Evolutionary conservation across 2,888 invertebrate species (phyloP).

Genomic region (Incurvaria masculella): DNA sequence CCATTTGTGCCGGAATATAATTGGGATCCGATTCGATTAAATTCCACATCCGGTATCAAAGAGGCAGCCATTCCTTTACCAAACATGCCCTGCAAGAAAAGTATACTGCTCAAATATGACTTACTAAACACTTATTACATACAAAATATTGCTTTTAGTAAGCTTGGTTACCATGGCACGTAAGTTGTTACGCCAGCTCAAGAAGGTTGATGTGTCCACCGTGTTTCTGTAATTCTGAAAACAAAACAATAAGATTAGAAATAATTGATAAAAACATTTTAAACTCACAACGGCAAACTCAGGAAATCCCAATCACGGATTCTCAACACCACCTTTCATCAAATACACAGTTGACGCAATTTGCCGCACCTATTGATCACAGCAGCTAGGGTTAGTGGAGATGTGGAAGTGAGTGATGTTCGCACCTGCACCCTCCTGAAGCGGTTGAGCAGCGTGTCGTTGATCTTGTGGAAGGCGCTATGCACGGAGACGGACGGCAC

Average conservation of each 20-base stretch:
- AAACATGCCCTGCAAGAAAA: too few species aligned
- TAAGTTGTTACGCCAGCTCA: background rate
- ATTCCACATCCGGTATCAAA: constrained; percentile 41
- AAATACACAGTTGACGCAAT: too few species aligned
- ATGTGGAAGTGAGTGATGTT: too few species aligned
- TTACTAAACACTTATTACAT: background rate
- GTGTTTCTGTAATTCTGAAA: background rate
- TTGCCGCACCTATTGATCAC: too few species aligned
- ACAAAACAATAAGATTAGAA: background rate
- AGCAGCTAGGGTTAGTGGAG: too few species aligned
- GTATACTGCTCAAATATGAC: too few species aligned
- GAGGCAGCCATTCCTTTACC: constrained; percentile 32
- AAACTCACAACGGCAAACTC: too few species aligned
- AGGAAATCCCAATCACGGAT: too few species aligned
- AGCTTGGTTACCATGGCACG: background rate
- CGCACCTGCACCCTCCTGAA: constrained; percentile 38
- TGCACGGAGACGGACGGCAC: constrained; percentile 41
- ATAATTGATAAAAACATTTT: too few species aligned
- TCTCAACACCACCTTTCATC: too few species aligned
- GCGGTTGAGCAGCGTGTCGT: constrained; percentile 27
- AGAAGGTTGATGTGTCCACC: background rate
- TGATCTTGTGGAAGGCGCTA: constrained; percentile 39
- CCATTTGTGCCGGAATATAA: constrained; percentile 28
- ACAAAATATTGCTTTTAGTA: background rate
- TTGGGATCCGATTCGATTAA: constrained; percentile 30